Conservation (phyloP, 2,113 vertebrate species). For the Petromus typicus region DNA sequence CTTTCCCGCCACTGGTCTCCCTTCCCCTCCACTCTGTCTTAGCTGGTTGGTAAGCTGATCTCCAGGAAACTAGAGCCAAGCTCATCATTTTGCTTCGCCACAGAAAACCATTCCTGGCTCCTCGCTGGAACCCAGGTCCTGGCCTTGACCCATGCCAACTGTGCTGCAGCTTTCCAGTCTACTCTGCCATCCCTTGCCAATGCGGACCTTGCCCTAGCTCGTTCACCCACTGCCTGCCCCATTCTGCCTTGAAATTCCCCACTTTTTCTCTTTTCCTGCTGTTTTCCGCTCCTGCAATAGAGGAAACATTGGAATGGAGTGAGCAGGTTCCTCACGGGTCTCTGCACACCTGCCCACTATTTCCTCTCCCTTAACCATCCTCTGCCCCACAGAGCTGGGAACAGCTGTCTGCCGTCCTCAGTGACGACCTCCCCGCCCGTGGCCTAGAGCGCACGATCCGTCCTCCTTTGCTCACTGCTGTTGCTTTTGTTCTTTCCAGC, state of each 20-base stretch:
- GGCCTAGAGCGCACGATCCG: neutral
- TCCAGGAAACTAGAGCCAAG: neutral
- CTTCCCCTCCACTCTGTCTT: neutral
- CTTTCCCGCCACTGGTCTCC: neutral
- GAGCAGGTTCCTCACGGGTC: neutral
- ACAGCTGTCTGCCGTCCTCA: neutral
- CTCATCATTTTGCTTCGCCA: neutral
- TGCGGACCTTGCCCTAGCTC: neutral
- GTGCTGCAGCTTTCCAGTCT: neutral
- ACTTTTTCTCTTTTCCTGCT: neutral
- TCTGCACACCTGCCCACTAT: neutral
- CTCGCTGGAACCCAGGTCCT: neutral
- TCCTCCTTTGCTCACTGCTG: neutral
- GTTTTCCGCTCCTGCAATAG: neutral
- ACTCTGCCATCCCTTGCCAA: neutral
- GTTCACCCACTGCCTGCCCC: neutral
- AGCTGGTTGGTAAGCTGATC: neutral
- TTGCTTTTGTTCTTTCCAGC: neutral
- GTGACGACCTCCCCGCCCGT: neutral
- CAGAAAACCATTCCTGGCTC: neutral
- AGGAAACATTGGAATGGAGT: constrained; percentile 6
- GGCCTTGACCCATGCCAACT: neutral
- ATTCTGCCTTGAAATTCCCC: neutral
- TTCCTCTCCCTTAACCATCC: neutral
- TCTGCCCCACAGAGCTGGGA: neutral